phyloP scores from a whole-genome alignment of 1,140 invertebrate genomes.

The Pemphigus obesinymphae region DNA sequence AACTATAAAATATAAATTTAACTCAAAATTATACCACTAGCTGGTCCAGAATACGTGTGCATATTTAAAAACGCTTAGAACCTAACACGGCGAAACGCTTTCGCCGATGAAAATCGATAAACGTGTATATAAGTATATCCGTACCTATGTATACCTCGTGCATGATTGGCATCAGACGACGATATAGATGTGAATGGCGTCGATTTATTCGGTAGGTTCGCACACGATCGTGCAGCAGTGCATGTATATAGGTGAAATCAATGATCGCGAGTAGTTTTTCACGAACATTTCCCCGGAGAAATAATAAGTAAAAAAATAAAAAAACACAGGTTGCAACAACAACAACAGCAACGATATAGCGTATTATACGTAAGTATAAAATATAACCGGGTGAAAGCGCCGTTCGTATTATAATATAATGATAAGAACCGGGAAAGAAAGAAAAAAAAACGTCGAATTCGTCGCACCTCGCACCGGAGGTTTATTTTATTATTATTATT shows the following conservation, averaged over 20 bases:
- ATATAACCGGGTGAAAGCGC: not conserved
- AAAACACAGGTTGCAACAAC: too few relatives aligned
- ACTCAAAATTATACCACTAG: too few relatives aligned
- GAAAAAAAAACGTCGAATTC: slow-evolving; percentile 4
- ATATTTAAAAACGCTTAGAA: too few relatives aligned
- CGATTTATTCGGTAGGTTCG: not conserved
- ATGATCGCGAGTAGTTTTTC: slow-evolving; percentile 14
- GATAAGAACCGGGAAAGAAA: not conserved
- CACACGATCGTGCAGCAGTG: not conserved
- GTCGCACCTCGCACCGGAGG: not conserved
- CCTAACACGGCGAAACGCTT: too few relatives aligned
- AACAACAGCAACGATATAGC: too few relatives aligned
- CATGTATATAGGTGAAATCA: not conserved
- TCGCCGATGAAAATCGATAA: not conserved
- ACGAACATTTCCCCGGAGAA: not conserved
- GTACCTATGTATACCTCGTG: too few relatives aligned
- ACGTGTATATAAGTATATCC: not conserved
- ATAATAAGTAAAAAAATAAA: not conserved
- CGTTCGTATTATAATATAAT: not conserved
- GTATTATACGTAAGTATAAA: not conserved
- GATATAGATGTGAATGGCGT: not conserved
- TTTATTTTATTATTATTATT: not conserved
- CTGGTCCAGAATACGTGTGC: too few relatives aligned
- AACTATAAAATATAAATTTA: too few relatives aligned
- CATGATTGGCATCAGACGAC: not conserved